phyloP scores from a whole-genome alignment of 30 jellyfish, hydroid and myxozoan species.

The Aurelia sp. region DNA sequence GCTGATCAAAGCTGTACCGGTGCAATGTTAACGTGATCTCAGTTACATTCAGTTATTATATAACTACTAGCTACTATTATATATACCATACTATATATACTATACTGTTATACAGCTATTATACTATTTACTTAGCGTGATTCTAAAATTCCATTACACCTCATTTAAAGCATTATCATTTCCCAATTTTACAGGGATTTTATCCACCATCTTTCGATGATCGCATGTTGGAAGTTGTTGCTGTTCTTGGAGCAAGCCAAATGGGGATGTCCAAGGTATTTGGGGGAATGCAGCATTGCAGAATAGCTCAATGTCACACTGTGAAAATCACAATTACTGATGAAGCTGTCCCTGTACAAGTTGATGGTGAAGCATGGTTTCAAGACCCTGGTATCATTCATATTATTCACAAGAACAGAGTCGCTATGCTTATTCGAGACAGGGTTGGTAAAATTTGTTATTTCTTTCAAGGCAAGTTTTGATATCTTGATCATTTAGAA shows the following conservation, averaged over 20 bases:
- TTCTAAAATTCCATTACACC: too few relatives aligned
- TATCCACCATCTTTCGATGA: slow-evolving; percentile 96
- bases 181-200: slow-evolving; percentile 74
- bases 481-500: too few relatives aligned
- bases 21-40: too few relatives aligned
- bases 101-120: too few relatives aligned
- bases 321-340: slow-evolving; percentile 97
- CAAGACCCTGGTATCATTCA: slow-evolving; percentile 96
- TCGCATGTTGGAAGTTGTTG: slow-evolving; percentile 98
- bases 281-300: slow-evolving; percentile 99
- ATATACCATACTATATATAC: too few relatives aligned
- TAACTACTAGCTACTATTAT: too few relatives aligned
- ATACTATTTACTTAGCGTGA: too few relatives aligned
- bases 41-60: too few relatives aligned
- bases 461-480: neutral
- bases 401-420: slow-evolving; percentile 94
- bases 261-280: slow-evolving; percentile 99
- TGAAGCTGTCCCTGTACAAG: slow-evolving; percentile 99
- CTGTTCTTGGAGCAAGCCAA: slow-evolving; percentile 99
- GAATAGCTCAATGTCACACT: slow-evolving; percentile 98
- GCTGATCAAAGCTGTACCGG: too few relatives aligned
- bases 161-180: too few relatives aligned
- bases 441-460: slow-evolving; percentile 62
- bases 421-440: slow-evolving; percentile 97
- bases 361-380: slow-evolving; percentile 99